Evolutionary conservation across 2,113 vertebrate genomes (phyloP).

Genomic region (Smithornis capensis): DNA sequence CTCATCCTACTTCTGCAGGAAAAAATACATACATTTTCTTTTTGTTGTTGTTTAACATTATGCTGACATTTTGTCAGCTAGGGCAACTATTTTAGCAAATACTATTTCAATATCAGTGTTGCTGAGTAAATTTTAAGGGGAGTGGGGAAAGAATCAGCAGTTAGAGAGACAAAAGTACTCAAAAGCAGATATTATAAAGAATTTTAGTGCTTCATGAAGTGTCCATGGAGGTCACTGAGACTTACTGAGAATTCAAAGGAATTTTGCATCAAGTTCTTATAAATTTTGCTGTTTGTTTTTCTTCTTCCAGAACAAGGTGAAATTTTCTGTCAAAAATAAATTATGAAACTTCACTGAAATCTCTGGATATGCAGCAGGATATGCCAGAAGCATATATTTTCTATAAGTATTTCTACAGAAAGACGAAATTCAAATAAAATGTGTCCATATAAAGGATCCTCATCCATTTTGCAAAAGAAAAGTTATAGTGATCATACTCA

Average conservation of each 20-base stretch:
- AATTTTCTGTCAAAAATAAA: background rate
- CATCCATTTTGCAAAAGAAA: background rate
- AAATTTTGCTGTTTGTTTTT: background rate
- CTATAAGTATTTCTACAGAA: background rate
- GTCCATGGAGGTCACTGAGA: background rate
- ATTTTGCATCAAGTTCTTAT: background rate
- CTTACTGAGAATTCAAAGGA: background rate
- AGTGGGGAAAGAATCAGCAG: background rate
- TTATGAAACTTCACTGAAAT: background rate
- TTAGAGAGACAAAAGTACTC: background rate
- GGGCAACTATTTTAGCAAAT: background rate
- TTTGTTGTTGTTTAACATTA: background rate
- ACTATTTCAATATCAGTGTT: background rate
- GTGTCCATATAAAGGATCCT: background rate
- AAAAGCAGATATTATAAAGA: background rate
- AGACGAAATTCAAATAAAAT: background rate
- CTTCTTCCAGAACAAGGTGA: background rate
- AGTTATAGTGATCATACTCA: background rate
- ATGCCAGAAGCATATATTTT: background rate
- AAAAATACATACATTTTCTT: background rate
- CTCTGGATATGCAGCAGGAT: background rate
- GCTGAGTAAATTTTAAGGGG: background rate
- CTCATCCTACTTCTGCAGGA: background rate
- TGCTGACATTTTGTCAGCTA: background rate
- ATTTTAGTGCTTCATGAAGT: background rate